phyloP scores from a whole-genome alignment of 2,113 vertebrate species.

The Sinosuthora webbiana region DNA sequence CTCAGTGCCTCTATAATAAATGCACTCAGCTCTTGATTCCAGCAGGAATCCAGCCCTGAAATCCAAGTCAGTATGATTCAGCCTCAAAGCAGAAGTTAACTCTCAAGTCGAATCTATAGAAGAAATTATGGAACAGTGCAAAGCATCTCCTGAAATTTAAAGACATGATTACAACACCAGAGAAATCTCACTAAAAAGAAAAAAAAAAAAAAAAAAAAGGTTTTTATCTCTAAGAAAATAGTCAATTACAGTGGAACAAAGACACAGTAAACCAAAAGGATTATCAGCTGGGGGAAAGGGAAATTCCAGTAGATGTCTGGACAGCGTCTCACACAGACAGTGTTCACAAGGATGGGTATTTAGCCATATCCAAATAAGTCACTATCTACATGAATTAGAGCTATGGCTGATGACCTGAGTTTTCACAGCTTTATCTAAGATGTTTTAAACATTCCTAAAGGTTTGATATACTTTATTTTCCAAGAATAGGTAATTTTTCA shows the following conservation, averaged over 20 bases:
- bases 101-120: background rate
- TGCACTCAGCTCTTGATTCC: background rate
- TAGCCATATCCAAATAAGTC: background rate
- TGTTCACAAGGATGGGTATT: background rate
- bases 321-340: background rate
- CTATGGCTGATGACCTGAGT: background rate
- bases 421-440: background rate
- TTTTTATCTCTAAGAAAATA: background rate
- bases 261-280: background rate
- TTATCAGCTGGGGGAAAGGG: background rate
- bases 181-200: background rate
- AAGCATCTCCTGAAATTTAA: background rate
- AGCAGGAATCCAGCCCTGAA: background rate
- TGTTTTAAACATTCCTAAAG: background rate
- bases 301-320: background rate
- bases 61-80: background rate
- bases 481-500: background rate
- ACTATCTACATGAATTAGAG: background rate
- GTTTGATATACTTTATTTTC: background rate
- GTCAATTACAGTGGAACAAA: background rate
- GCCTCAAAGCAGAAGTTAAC: background rate
- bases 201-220: background rate
- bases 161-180: rapidly evolving
- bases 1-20: background rate
- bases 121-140: background rate